Conservation (phyloP, 2,797 vertebrate species). For the Sebastes trivittatus region DNA sequence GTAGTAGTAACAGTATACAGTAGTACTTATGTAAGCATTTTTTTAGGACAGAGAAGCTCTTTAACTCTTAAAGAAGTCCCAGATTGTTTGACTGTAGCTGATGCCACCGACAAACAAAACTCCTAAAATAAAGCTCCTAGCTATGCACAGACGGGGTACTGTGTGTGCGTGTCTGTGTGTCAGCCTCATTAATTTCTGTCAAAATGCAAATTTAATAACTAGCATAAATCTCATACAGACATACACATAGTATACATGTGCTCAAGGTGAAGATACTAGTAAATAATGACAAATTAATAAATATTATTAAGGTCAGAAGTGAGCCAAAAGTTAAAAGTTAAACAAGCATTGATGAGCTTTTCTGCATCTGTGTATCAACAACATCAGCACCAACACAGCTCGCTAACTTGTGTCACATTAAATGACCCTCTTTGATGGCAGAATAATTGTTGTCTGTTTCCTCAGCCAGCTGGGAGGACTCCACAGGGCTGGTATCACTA, state of each 20-base stretch:
- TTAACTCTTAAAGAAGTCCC: background rate
- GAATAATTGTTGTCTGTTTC: constrained; percentile 76
- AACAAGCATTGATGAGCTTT: constrained; percentile 26
- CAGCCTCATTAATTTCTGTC: background rate
- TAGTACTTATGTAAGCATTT: no score
- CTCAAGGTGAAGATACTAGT: background rate
- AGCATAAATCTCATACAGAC: background rate
- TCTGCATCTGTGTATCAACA: constrained; percentile 40
- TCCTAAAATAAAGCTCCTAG: background rate
- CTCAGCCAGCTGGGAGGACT: constrained; percentile 74
- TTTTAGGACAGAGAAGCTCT: background rate
- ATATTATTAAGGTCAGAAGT: background rate
- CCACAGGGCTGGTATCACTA: constrained; percentile 67
- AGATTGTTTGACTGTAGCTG: constrained; percentile 22
- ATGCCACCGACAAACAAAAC: background rate
- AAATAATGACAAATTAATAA: background rate
- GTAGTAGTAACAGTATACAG: background rate
- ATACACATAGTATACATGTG: background rate
- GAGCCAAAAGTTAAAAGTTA: background rate
- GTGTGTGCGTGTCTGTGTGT: background rate
- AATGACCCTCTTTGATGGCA: constrained; percentile 64
- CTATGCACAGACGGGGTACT: constrained; percentile 5
- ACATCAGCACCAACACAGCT: constrained; percentile 43
- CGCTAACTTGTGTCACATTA: constrained; percentile 59
- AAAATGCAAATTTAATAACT: background rate